A percentile compares a stretch with the other conserved stretches of the same genome.
phyloP scores from a whole-genome alignment of 2,888 invertebrate genomes.

The Amblyteles armatorius region DNA sequence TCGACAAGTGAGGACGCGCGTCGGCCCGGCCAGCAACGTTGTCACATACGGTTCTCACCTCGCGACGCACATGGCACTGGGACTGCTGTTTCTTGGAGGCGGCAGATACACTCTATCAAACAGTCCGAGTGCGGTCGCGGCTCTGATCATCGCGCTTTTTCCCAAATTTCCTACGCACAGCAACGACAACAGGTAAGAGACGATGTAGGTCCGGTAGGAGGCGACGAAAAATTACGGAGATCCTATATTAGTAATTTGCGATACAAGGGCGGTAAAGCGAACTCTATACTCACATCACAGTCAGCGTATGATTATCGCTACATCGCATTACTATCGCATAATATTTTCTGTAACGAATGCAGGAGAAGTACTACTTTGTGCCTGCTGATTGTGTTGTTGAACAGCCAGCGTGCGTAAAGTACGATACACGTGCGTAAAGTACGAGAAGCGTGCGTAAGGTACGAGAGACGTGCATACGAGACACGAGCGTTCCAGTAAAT shows the following conservation, averaged over 20 bases:
- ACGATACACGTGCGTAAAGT: no score
- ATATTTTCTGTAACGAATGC: no score
- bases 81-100: constrained; percentile 96
- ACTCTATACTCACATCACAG: no score
- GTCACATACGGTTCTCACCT: constrained; percentile 96
- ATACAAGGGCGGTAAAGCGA: no score
- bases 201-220: background rate
- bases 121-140: constrained; percentile 94
- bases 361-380: no score
- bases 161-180: constrained; percentile 99
- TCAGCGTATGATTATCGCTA: no score
- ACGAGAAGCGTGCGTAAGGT: no score
- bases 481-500: constrained; percentile 9
- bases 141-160: constrained; percentile 96
- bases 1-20: constrained; percentile 92
- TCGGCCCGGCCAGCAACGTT: constrained; percentile 89
- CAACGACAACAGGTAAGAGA: constrained; percentile 94
- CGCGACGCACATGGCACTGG: constrained; percentile 97
- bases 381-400: no score
- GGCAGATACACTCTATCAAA: constrained; percentile 95
- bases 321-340: no score
- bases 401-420: no score
- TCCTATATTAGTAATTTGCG: no score
- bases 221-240: background rate
- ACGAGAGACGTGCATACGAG: no score